These are phyloP conservation scores for Pseudoips prasinana DNA, from an alignment of 2,888 invertebrate genomes.

Conservation along the genomic window DNA sequence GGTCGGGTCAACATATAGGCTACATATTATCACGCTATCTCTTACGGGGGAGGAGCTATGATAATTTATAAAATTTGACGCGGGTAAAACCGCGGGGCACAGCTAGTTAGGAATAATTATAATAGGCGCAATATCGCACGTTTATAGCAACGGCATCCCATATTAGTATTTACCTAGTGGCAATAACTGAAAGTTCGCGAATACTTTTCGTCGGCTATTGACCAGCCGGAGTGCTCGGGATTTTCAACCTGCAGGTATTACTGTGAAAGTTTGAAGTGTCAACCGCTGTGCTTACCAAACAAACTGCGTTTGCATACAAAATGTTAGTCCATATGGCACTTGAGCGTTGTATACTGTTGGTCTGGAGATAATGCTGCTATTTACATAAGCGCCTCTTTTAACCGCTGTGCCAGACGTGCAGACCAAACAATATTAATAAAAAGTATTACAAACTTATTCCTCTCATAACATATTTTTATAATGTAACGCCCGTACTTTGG, in stretches of 20 bases:
- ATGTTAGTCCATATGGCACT: conserved; percentile 12
- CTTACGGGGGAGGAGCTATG: too few species aligned
- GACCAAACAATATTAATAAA: too few species aligned
- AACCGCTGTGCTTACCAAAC: conserved; percentile 15
- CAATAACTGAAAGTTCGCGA: conserved; percentile 46
- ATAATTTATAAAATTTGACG: too few species aligned
- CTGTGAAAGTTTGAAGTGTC: conserved; percentile 23
- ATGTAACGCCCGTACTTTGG: too few species aligned
- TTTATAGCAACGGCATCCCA: conserved; percentile 34
- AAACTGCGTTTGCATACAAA: conserved; percentile 17
- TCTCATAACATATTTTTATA: too few species aligned
- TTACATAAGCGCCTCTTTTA: too few species aligned
- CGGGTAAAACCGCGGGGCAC: too few species aligned
- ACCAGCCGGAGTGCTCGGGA: conserved; percentile 15
- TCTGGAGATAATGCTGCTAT: conserved; percentile 12
- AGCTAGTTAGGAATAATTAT: too few species aligned
- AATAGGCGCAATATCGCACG: conserved; percentile 39
- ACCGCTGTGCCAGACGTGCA: too few species aligned
- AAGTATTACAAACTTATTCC: too few species aligned
- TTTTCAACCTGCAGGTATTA: conserved; percentile 31
- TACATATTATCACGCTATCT: too few species aligned
- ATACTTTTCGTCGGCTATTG: conserved; percentile 22
- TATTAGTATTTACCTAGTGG: conserved; percentile 53
- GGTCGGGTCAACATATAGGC: too few species aligned
- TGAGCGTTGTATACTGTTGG: conserved; percentile 12